phyloP scores from a whole-genome alignment of 2,113 vertebrate genomes.

The Microtus pennsylvanicus region DNA sequence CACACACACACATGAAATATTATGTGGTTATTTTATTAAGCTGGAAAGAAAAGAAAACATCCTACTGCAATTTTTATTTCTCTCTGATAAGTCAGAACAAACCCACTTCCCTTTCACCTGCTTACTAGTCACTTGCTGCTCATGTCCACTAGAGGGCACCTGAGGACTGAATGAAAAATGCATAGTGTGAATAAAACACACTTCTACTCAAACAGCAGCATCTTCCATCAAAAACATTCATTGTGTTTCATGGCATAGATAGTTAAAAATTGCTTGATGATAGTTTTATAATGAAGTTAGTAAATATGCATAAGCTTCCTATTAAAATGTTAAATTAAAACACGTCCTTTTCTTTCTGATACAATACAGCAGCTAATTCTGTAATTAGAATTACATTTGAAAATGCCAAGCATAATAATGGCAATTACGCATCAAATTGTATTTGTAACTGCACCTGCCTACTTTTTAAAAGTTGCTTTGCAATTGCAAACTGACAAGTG shows the following conservation, averaged over 20 bases:
- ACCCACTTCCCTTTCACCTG: background rate
- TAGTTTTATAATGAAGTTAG: slow-evolving; percentile 72
- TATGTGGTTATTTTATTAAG: background rate
- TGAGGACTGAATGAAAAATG: slow-evolving; percentile 71
- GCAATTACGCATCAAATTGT: slow-evolving; percentile 62
- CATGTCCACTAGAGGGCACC: slow-evolving; percentile 85
- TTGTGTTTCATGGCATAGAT: slow-evolving; percentile 55
- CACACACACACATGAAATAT: background rate
- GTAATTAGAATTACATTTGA: slow-evolving; percentile 78
- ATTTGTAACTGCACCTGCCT: slow-evolving; percentile 66
- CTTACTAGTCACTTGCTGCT: slow-evolving; percentile 44
- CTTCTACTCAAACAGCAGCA: background rate
- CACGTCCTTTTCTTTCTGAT: slow-evolving; percentile 61
- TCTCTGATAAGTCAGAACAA: background rate
- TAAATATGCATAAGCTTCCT: slow-evolving; percentile 68
- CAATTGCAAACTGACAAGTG: slow-evolving; percentile 36
- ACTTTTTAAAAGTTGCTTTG: slow-evolving; percentile 39
- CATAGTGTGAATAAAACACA: background rate
- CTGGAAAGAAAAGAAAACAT: background rate
- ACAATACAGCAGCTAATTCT: slow-evolving; percentile 65
- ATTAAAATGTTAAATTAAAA: slow-evolving; percentile 70
- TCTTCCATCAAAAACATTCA: slow-evolving; percentile 58
- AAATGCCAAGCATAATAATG: slow-evolving; percentile 71
- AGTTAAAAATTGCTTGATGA: slow-evolving; percentile 65
- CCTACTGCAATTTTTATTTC: background rate